Evolutionary conservation across 30 jellyfish, hydroid and myxozoan genomes (phyloP).

Genomic region (Phacellophora camtschatica): DNA sequence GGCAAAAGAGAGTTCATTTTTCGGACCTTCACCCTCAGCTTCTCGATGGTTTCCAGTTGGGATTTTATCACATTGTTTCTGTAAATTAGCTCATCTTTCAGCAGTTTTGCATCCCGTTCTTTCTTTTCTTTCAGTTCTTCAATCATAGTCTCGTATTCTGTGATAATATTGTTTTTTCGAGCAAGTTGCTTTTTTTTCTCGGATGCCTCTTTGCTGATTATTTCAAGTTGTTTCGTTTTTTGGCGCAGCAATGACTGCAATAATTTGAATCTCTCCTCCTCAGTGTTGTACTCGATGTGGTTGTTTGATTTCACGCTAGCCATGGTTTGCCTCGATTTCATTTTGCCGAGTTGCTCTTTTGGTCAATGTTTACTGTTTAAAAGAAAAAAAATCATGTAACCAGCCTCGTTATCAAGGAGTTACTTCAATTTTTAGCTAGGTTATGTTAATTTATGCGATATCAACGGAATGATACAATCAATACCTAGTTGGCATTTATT

Average conservation of each 20-base stretch:
- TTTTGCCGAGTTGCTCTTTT: not conserved
- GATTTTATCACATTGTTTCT: slow-evolving; percentile 53
- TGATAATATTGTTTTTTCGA: slow-evolving; percentile 40
- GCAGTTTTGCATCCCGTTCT: slow-evolving; percentile 18
- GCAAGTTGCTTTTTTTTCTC: slow-evolving; percentile 34
- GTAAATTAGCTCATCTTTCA: slow-evolving; percentile 46
- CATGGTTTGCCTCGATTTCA: slow-evolving; percentile 30
- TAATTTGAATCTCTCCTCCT: slow-evolving; percentile 20
- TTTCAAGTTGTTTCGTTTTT: slow-evolving; percentile 55
- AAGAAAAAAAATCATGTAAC: too few relatives aligned
- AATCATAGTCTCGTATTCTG: slow-evolving; percentile 34
- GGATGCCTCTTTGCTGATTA: slow-evolving; percentile 39
- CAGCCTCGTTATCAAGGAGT: too few relatives aligned
- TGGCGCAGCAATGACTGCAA: slow-evolving; percentile 45
- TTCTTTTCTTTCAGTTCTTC: not conserved
- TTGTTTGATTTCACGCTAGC: not conserved
- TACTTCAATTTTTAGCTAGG: too few relatives aligned
- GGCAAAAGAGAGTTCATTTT: slow-evolving; percentile 61
- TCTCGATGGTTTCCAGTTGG: slow-evolving; percentile 52
- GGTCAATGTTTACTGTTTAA: too few relatives aligned
- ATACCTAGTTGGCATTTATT: too few relatives aligned
- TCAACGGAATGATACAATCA: too few relatives aligned
- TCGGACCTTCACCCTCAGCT: slow-evolving; percentile 41
- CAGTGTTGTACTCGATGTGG: not conserved
- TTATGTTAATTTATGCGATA: too few relatives aligned